These are phyloP conservation scores for Drosophila busckii DNA, from an alignment of 1,140 invertebrate species.

Conservation along the genomic window DNA sequence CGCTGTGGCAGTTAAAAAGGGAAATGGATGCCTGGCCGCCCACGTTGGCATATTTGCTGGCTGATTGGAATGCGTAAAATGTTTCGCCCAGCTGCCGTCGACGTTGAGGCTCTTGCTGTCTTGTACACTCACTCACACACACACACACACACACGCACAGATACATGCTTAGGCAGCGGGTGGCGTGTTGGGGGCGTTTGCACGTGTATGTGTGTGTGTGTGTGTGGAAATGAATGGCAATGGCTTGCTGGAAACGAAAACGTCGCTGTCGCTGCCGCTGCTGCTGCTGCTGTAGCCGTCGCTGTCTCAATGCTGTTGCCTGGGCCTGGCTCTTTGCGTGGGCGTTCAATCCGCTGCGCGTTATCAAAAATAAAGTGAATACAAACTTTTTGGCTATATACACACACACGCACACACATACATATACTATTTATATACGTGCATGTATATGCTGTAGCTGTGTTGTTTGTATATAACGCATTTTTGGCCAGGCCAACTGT, in stretches of 20 bases:
- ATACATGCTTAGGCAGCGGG: no score
- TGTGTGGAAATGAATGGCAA: conserved; percentile 57
- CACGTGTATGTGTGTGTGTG: conserved; percentile 14
- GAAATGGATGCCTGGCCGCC: conserved; percentile 45
- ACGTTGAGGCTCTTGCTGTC: conserved; percentile 2
- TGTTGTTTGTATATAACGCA: conserved; percentile 3
- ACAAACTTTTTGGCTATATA: conserved; percentile 30
- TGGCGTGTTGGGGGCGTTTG: no score
- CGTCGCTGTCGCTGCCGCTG: conserved; percentile 23
- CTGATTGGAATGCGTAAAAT: conserved; percentile 74
- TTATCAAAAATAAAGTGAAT: conserved; percentile 68
- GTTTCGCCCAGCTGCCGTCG: conserved; percentile 19
- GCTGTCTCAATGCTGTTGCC: conserved; percentile 6
- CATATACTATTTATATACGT: no score
- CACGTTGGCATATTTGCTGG: conserved; percentile 49
- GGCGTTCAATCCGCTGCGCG: conserved; percentile 62
- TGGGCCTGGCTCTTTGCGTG: conserved; percentile 39
- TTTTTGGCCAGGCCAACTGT: conserved; percentile 34
- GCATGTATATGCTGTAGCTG: no score
- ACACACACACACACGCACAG: conserved; percentile 1
- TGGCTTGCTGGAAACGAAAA: conserved; percentile 51
- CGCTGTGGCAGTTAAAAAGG: conserved; percentile 19
- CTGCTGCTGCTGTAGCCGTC: conserved; percentile 8
- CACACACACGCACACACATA: conserved; percentile 13
- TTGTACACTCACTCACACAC: conserved; percentile 4